phyloP scores from a whole-genome alignment of 1,140 invertebrate species.

The Mercenaria mercenaria region DNA sequence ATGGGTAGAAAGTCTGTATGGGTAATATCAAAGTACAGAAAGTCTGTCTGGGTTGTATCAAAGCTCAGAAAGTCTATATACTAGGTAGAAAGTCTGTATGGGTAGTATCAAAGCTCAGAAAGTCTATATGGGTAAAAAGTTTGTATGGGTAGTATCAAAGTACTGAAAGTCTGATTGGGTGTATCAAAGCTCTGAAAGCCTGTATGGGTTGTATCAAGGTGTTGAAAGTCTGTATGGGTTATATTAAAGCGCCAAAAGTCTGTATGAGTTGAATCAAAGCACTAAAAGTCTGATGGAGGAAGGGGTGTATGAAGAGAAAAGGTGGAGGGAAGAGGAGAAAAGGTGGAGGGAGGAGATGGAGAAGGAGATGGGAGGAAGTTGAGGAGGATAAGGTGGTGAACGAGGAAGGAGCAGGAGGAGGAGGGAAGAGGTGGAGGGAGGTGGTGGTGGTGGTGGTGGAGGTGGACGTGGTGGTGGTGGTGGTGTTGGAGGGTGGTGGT shows the following conservation, averaged over 20 bases:
- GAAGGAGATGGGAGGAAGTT: neutral
- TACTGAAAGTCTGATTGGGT: too few relatives aligned
- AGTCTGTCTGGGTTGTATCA: too few relatives aligned
- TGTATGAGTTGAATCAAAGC: neutral
- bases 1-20: too few relatives aligned
- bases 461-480: neutral
- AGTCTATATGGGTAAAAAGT: too few relatives aligned
- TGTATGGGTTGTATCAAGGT: too few relatives aligned
- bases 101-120: too few relatives aligned
- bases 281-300: too few relatives aligned
- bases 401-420: neutral
- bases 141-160: too few relatives aligned
- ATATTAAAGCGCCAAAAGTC: neutral
- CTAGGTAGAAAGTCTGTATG: too few relatives aligned
- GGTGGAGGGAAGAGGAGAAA: neutral
- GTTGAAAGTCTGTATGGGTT: neutral
- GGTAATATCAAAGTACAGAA: too few relatives aligned
- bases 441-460: neutral
- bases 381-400: neutral
- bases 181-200: too few relatives aligned
- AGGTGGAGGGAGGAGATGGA: neutral
- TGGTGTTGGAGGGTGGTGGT: neutral
- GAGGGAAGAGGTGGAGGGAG: constrained; percentile 10
- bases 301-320: neutral
- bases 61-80: too few relatives aligned